These are phyloP conservation scores for Oligia fasciuncula DNA, from an alignment of 2,888 invertebrate genomes.

Conservation along the genomic window DNA sequence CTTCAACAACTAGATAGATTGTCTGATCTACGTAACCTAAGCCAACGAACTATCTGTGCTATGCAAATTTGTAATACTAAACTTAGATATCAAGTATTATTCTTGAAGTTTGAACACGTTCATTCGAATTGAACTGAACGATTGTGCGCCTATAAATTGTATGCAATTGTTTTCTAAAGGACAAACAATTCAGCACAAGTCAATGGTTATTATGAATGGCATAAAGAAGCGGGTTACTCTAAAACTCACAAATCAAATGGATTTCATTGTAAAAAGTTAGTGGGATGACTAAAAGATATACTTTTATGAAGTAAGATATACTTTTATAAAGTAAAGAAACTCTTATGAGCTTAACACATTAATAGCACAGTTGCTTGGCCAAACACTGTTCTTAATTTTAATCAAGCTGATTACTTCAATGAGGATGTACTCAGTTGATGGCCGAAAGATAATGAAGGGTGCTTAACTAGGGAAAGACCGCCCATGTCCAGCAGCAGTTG, in stretches of 20 bases:
- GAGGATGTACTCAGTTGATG: slow-evolving; percentile 1
- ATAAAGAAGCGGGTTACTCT: background rate
- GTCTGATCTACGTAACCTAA: slow-evolving; percentile 79
- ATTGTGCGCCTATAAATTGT: slow-evolving; percentile 2
- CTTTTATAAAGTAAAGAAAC: background rate
- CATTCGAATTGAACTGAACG: slow-evolving; percentile 21
- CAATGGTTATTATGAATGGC: background rate
- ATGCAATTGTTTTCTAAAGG: slow-evolving; percentile 2
- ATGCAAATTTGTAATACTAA: slow-evolving; percentile 74
- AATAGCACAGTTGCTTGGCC: background rate
- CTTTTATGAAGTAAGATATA: background rate
- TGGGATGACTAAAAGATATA: background rate
- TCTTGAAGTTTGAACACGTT: slow-evolving; percentile 35
- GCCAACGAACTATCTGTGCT: slow-evolving; percentile 73
- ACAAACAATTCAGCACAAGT: background rate
- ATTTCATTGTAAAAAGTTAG: background rate
- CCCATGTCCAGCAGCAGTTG: slow-evolving; percentile 30
- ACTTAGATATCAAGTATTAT: slow-evolving; percentile 52
- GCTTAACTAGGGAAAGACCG: slow-evolving; percentile 1
- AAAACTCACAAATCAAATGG: background rate
- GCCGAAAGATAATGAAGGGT: background rate
- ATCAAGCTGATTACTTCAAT: slow-evolving; percentile 17
- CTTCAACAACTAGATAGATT: slow-evolving; percentile 81
- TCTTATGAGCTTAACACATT: background rate
- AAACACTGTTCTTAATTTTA: slow-evolving; percentile 17